Percentiles rank a stretch among this genome's conserved stretches.
Conservation (phyloP, 2,888 invertebrate species). For the Torymus texanus region DNA sequence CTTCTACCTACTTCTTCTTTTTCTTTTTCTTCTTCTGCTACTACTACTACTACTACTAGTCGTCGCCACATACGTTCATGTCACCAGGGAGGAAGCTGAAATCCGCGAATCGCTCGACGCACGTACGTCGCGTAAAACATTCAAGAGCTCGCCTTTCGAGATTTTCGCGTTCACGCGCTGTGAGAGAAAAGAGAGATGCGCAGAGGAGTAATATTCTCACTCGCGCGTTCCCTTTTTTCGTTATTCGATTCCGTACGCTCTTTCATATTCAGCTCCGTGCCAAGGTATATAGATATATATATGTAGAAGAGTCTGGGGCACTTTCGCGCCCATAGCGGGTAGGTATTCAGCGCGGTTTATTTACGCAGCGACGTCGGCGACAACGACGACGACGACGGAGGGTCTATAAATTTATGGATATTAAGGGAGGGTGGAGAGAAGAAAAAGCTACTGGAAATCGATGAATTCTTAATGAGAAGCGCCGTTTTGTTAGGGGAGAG, state of each 20-base stretch:
- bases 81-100: no score
- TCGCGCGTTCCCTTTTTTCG: slow-evolving; percentile 4
- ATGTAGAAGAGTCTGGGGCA: not conserved
- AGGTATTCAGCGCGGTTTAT: slow-evolving; percentile 48
- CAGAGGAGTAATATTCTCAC: slow-evolving; percentile 33
- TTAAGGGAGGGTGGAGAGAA: slow-evolving; percentile 11
- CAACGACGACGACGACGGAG: slow-evolving; percentile 3
- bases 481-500: not conserved
- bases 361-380: slow-evolving; percentile 3
- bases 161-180: slow-evolving; percentile 43
- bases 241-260: slow-evolving; percentile 51
- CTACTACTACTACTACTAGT: no score
- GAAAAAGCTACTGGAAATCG: slow-evolving; percentile 24
- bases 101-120: not conserved
- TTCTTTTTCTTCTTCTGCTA: no score
- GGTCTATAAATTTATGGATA: slow-evolving; percentile 43
- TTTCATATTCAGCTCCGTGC: slow-evolving; percentile 47
- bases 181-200: not conserved
- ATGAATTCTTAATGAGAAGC: slow-evolving; percentile 29
- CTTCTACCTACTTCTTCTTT: no score
- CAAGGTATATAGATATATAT: no score
- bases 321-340: slow-evolving; percentile 10
- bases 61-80: no score
- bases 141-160: slow-evolving; percentile 57
- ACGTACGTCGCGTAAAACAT: slow-evolving; percentile 63